These are phyloP conservation scores for Hephaestus fuliginosus DNA, from an alignment of 2,797 vertebrate genomes.

Conservation along the genomic window DNA sequence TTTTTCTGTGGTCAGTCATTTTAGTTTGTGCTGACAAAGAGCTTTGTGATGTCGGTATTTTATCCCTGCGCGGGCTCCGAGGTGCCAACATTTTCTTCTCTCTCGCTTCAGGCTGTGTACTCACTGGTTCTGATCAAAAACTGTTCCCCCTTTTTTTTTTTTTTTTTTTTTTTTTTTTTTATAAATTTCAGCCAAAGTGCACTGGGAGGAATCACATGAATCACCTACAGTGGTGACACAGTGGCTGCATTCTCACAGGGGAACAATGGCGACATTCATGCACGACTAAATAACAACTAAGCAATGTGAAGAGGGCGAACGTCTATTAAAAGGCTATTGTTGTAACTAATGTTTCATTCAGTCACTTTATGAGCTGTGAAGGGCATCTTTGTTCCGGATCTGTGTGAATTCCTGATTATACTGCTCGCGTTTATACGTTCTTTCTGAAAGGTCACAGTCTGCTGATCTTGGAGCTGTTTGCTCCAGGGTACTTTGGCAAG, in stretches of 20 bases:
- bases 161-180: background rate
- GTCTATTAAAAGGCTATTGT: conserved; percentile 37
- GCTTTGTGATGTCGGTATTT: conserved; percentile 13
- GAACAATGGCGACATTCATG: conserved; percentile 53
- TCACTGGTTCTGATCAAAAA: conserved; percentile 29
- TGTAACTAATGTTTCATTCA: conserved; percentile 26
- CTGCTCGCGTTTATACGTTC: background rate
- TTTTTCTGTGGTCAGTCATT: conserved; percentile 22
- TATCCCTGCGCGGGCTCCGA: conserved; percentile 6
- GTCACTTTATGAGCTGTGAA: conserved; percentile 47
- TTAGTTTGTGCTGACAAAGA: conserved; percentile 34
- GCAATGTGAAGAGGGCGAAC: background rate
- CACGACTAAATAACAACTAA: conserved; percentile 32
- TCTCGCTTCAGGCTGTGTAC: conserved; percentile 12
- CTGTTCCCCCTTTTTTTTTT: background rate
- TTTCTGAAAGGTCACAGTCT: conserved; percentile 14
- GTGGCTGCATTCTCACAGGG: conserved; percentile 18
- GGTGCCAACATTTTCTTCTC: conserved; percentile 1
- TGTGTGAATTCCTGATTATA: background rate
- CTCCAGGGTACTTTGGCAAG: background rate
- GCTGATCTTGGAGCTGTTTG: background rate
- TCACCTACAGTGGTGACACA: conserved; percentile 9
- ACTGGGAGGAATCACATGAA: conserved; percentile 15
- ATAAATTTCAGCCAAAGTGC: background rate
- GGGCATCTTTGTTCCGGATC: conserved; percentile 41